Percentiles rank a stretch among this genome's conserved stretches.
These are phyloP conservation scores for Microtus pennsylvanicus DNA, from an alignment of 2,113 vertebrate species.

Conservation along the genomic window DNA sequence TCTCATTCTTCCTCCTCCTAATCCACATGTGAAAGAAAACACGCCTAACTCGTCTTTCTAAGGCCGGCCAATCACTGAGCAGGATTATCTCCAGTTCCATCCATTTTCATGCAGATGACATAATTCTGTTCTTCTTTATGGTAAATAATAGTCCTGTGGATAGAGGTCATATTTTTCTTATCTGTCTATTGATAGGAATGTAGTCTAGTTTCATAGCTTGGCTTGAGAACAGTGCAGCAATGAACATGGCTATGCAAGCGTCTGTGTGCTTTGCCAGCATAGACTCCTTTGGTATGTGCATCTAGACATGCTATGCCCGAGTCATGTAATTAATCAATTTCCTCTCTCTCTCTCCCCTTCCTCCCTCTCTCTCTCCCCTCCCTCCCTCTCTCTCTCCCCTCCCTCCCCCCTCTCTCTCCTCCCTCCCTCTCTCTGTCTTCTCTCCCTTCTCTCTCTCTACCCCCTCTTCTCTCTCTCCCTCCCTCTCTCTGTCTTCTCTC, in stretches of 20 bases:
- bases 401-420: no score
- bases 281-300: neutral
- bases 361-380: no score
- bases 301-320: neutral
- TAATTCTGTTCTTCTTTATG: neutral
- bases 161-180: neutral
- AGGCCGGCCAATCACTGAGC: neutral
- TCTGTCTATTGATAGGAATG: neutral
- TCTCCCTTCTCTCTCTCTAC: no score
- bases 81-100: neutral
- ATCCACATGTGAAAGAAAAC: neutral
- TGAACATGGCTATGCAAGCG: neutral
- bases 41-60: neutral
- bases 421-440: no score
- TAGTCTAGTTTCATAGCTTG: neutral
- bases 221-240: neutral
- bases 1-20: neutral
- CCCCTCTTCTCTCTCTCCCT: accelerated
- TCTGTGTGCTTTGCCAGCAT: neutral
- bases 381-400: accelerated
- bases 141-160: neutral
- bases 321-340: no score
- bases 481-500: no score
- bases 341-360: no score
- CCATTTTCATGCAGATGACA: neutral